Conservation (phyloP, 1,140 invertebrate genomes). For the Apocrypta bakeri region DNA sequence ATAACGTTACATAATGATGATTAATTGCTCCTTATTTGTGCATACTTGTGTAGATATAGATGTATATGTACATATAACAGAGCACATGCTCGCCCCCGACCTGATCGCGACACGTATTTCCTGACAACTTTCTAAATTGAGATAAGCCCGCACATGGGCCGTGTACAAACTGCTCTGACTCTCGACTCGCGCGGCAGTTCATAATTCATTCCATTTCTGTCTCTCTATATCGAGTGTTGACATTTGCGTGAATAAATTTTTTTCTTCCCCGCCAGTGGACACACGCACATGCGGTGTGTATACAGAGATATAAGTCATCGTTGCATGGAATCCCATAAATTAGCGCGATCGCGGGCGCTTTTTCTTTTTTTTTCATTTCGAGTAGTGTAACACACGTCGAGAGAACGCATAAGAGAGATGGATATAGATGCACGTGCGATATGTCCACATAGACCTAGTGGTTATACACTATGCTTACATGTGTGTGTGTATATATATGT, state of each 20-base stretch:
- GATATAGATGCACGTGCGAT: conserved; percentile 39
- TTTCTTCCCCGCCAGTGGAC: neutral
- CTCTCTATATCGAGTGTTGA: conserved; percentile 21
- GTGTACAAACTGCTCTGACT: neutral
- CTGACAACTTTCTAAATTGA: conserved; percentile 33
- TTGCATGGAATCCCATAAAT: conserved; percentile 21
- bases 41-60: neutral
- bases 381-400: neutral
- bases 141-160: neutral
- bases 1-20: conserved; percentile 19
- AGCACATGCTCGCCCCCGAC: too few species aligned
- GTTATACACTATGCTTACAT: neutral
- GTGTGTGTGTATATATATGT: neutral
- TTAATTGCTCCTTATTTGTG: neutral
- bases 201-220: conserved; percentile 19
- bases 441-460: neutral
- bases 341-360: conserved; percentile 18
- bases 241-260: conserved; percentile 33
- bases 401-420: too few species aligned
- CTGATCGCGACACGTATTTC: neutral
- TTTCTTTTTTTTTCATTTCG: neutral
- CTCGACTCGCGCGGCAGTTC: conserved; percentile 34
- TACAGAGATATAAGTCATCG: neutral
- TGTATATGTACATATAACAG: neutral
- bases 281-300: too few species aligned